Conservation (phyloP, 2,113 vertebrate genomes). For the Bombycilla garrulus region DNA sequence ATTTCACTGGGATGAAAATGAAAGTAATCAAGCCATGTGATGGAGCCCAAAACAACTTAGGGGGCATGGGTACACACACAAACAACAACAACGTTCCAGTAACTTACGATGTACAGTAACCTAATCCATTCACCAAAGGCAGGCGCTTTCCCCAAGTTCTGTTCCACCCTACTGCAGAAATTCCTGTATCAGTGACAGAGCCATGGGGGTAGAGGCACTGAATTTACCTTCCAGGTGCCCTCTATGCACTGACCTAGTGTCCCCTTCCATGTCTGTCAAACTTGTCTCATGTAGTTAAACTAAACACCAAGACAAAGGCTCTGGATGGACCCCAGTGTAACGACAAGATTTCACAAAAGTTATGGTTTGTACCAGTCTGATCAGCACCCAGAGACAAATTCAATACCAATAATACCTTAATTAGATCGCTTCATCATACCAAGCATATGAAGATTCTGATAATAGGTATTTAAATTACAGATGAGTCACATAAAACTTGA, state of each 20-base stretch:
- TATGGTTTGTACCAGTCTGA: background rate
- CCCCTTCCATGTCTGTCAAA: background rate
- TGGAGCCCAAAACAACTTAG: background rate
- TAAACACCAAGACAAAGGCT: background rate
- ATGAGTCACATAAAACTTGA: background rate
- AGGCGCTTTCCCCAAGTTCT: background rate
- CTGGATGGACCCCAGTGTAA: background rate
- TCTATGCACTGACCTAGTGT: background rate
- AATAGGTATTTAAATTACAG: conserved; percentile 22
- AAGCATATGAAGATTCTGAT: background rate
- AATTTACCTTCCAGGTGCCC: background rate
- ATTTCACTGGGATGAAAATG: background rate
- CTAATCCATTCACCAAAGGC: background rate
- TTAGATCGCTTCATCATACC: background rate
- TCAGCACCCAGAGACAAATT: background rate
- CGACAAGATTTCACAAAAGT: background rate
- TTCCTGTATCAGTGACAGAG: fast-evolving
- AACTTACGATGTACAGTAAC: background rate
- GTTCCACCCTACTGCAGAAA: fast-evolving
- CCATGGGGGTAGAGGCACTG: background rate
- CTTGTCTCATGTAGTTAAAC: fast-evolving
- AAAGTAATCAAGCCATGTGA: background rate
- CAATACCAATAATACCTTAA: background rate
- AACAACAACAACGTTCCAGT: background rate
- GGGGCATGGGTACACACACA: background rate